Conservation (phyloP, 2,797 vertebrate genomes). For the Percopsis omiscomaycus region DNA sequence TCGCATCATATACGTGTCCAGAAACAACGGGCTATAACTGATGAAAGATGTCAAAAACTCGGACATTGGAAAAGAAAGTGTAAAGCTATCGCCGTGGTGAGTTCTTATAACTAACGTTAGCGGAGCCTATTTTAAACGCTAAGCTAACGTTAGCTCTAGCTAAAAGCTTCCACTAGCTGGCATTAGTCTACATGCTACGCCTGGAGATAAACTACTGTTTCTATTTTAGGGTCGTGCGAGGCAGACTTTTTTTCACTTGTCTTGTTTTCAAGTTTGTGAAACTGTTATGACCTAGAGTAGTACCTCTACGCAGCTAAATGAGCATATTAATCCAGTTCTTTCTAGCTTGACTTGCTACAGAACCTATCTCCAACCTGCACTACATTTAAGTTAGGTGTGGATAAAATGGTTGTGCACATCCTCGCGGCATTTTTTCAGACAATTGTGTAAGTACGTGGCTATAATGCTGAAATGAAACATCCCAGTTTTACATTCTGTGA, state of each 20-base stretch:
- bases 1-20: conserved; percentile 14
- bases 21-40: conserved; percentile 25
- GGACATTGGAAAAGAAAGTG: conserved; percentile 55
- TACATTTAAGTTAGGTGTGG: not conserved
- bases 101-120: conserved; percentile 54
- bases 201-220: conserved; percentile 39
- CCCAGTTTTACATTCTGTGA: not conserved
- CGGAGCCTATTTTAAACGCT: conserved; percentile 44
- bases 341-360: conserved; percentile 39
- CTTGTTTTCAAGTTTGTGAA: conserved; percentile 26
- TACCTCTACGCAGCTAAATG: conserved; percentile 57
- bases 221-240: conserved; percentile 55
- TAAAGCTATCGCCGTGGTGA: conserved; percentile 72
- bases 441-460: not conserved
- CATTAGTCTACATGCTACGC: conserved; percentile 42
- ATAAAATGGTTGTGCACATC: conserved; percentile 25
- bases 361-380: conserved; percentile 8
- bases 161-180: conserved; percentile 37
- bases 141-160: conserved; percentile 39
- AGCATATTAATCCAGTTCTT: conserved; percentile 15
- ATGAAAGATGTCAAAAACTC: conserved; percentile 68
- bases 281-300: conserved; percentile 46
- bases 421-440: not conserved
- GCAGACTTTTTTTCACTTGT: conserved; percentile 45
- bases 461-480: not conserved